Evolutionary conservation across 2,113 vertebrate genomes (phyloP).

Genomic region (Todiramphus chloris): DNA sequence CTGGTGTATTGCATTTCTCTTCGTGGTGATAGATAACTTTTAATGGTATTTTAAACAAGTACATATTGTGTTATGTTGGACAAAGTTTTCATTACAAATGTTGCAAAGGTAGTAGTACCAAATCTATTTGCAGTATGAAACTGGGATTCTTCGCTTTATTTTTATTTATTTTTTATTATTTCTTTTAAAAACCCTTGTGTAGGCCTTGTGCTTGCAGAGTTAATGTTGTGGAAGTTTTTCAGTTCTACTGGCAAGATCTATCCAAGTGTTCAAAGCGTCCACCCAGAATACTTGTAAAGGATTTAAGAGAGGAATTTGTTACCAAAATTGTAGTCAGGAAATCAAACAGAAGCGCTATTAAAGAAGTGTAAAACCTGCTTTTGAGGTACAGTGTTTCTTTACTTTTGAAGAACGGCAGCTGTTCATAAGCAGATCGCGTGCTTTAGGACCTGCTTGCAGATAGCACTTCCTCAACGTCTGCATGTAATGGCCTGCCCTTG

Average conservation of each 20-base stretch:
- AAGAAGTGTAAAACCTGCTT: not conserved
- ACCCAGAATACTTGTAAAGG: not conserved
- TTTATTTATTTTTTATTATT: too few species aligned
- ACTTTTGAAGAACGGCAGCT: not conserved
- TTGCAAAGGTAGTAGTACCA: not conserved
- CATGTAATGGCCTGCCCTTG: not conserved
- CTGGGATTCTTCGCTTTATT: not conserved
- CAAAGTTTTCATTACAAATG: not conserved
- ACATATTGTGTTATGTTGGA: not conserved
- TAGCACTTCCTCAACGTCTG: not conserved
- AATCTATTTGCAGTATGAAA: rapidly evolving
- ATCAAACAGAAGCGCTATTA: not conserved
- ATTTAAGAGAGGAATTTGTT: not conserved
- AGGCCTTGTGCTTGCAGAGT: not conserved
- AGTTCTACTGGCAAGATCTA: not conserved
- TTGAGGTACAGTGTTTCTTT: not conserved
- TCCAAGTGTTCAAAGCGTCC: not conserved
- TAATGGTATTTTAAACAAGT: not conserved
- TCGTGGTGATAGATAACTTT: not conserved
- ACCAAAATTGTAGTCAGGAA: not conserved
- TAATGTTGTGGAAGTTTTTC: not conserved
- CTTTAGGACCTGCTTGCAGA: not conserved
- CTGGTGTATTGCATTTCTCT: not conserved
- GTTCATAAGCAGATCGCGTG: not conserved
- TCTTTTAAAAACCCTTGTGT: not conserved